Conservation (phyloP, 2,113 vertebrate species). For the Melanerpes formicivorus region DNA sequence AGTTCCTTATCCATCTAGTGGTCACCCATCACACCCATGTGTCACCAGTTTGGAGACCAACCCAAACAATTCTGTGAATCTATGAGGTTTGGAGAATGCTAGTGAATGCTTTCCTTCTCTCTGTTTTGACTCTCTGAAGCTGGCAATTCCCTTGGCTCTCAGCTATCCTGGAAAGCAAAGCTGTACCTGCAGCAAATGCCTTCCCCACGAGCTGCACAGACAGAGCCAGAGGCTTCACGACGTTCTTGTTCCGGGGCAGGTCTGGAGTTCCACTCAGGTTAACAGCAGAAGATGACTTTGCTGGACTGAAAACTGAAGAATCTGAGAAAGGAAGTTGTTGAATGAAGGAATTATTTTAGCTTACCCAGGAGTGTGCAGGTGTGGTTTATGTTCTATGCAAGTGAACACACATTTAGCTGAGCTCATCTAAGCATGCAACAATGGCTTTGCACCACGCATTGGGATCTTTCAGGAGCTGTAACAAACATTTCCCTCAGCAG, state of each 20-base stretch:
- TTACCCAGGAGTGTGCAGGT: not conserved
- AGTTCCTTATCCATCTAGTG: no score
- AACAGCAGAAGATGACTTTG: conserved; percentile 79
- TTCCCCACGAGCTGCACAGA: conserved; percentile 86
- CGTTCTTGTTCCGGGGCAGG: conserved; percentile 80
- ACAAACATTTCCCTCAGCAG: not conserved
- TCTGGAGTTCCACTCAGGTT: conserved; percentile 88
- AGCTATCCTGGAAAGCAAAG: conserved; percentile 17
- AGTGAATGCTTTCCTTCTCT: not conserved
- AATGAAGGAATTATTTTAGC: not conserved
- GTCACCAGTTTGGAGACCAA: no score
- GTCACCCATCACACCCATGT: no score
- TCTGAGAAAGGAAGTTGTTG: conserved; percentile 76
- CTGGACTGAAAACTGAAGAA: conserved; percentile 82
- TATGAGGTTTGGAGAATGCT: not conserved
- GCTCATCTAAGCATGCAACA: not conserved
- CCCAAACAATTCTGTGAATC: no score
- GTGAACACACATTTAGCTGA: not conserved
- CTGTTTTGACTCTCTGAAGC: not conserved
- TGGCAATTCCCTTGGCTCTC: not conserved
- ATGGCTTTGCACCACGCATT: not conserved
- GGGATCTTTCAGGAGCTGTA: not conserved
- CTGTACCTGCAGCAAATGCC: conserved; percentile 87
- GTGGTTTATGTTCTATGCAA: not conserved
- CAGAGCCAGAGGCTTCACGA: conserved; percentile 88